Evolutionary conservation across 1,140 invertebrate genomes (phyloP), one percentile per base, ranked within the genome.

Genomic region (Tetramorium simillimum): DNA sequence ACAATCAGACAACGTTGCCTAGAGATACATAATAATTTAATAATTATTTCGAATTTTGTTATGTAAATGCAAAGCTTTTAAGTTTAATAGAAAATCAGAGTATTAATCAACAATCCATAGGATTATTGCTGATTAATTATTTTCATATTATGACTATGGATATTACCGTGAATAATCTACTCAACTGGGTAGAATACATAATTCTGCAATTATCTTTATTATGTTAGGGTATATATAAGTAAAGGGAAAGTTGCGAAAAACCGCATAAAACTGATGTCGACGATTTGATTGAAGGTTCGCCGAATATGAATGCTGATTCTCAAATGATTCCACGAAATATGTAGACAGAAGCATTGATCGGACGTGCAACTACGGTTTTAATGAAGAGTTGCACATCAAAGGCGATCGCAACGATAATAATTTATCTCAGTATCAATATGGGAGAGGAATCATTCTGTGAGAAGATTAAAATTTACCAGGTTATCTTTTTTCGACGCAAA

Each of bases 381-480:
- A 82, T 56, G 24, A 82, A 72, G 37, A 46, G n/a, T 65, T 12
- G 37, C 24, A 40, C 67, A 60, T 73, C 69, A 72, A 58, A 72
- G 51, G 51, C 37, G 37, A 46, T n/a, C 12, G 21, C 53, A 24
- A 18, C 18, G 40, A 73, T 73, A 82, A 82, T 82, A 82, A 82
- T 82, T 82, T 82, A 82, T 58, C 49, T 40, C 65, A n/a, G 24
- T 82, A 72, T 82, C 51, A 40, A 72, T 82, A 40, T 6, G 80
- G 40, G 7, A n/a, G 53, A 73, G 56, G 16, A 69, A 82, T 46
- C 40, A 82, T 82, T 58, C 18, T 56, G 24, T 33, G 24, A 58
- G 33, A 70, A 81, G 40, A 82, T 82, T 82, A 72, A 82, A 82
- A 82, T 73, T 73, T 49, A 56, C 24, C 37, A 18, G 18, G 7